Conservation (phyloP, 2,113 vertebrate genomes). For the Ptychochromis oligacanthus region DNA sequence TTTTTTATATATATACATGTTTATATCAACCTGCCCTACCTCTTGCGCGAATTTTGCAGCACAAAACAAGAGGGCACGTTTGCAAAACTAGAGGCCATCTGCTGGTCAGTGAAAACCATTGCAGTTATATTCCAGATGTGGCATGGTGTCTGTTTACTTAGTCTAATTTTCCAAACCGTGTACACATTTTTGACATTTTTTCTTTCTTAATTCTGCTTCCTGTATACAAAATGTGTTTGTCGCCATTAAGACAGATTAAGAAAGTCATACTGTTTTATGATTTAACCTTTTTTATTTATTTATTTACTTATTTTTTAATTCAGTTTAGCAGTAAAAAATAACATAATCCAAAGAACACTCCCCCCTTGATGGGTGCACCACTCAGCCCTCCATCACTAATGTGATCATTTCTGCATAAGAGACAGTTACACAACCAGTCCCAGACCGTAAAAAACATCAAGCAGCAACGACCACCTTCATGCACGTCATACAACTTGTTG, state of each 20-base stretch:
- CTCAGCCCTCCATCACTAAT: not conserved
- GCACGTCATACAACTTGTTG: accelerated
- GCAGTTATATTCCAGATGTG: not conserved
- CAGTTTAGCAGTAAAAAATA: not conserved
- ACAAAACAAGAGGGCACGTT: not conserved
- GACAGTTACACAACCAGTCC: not conserved
- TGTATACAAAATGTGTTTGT: not conserved
- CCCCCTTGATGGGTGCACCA: not conserved
- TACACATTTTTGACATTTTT: not conserved
- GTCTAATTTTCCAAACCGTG: not conserved
- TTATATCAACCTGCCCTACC: too few species aligned
- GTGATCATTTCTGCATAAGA: not conserved
- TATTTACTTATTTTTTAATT: too few species aligned
- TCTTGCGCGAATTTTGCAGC: too few species aligned
- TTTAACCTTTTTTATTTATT: too few species aligned
- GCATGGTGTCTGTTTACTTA: not conserved
- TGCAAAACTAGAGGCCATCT: slow-evolving; percentile 25
- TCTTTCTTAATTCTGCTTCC: not conserved
- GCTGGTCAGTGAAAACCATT: slow-evolving; percentile 19
- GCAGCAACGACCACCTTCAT: not conserved
- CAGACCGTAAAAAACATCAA: not conserved
- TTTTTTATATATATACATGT: too few species aligned
- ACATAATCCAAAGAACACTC: not conserved
- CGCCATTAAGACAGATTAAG: not conserved
- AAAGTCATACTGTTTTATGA: not conserved